Conservation (phyloP, 2,797 vertebrate genomes). For the Psittacula derbiana region DNA sequence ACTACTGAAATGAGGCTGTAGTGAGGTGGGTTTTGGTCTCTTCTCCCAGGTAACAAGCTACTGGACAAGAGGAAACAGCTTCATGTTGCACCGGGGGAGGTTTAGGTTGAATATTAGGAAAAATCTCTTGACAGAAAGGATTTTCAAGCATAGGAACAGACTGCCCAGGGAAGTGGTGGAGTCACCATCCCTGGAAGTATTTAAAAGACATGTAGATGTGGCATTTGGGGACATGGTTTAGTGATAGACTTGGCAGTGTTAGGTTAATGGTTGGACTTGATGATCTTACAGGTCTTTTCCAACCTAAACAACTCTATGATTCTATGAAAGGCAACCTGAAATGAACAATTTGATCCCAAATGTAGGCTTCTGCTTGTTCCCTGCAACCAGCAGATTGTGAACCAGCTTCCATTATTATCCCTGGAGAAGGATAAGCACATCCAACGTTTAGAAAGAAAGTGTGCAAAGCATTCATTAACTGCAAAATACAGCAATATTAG, state of each 20-base stretch:
- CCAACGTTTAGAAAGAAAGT: neutral
- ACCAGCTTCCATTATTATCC: neutral
- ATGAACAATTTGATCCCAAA: neutral
- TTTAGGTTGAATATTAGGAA: neutral
- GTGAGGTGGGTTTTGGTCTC: neutral
- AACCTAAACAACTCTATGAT: neutral
- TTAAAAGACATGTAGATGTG: neutral
- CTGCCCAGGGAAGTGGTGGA: neutral
- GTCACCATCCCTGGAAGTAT: neutral
- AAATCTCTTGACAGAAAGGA: neutral
- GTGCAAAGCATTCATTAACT: neutral
- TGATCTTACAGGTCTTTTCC: neutral
- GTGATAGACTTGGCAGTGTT: neutral
- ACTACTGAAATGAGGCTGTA: neutral
- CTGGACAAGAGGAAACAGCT: neutral
- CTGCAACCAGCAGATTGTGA: neutral
- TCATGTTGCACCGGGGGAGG: neutral
- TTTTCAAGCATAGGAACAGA: neutral
- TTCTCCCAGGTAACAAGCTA: neutral
- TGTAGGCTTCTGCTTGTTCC: neutral
- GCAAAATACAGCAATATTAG: neutral
- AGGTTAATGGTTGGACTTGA: neutral
- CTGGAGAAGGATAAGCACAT: neutral
- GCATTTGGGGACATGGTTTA: neutral
- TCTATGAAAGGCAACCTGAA: neutral